A percentile compares a stretch with the other conserved stretches of the same genome.
Evolutionary conservation across 2,888 invertebrate species (phyloP).

Genomic region (Noctua janthina): DNA sequence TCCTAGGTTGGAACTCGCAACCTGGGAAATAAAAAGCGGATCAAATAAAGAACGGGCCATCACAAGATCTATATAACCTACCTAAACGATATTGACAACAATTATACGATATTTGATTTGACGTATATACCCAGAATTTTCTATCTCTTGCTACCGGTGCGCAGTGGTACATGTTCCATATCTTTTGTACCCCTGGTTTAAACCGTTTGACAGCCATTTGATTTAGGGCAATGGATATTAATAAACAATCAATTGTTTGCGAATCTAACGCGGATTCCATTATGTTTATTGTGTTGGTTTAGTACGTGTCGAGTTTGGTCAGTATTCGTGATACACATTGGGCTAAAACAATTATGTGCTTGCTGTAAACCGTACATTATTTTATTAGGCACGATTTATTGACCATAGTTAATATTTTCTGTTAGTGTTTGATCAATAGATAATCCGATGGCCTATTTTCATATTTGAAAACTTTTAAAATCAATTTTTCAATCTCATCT

Average conservation of each 20-base stretch:
- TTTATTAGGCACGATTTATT: slow-evolving; percentile 1
- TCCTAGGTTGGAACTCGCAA: background rate
- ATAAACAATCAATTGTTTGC: slow-evolving; percentile 45
- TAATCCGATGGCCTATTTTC: background rate
- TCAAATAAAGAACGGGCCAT: background rate
- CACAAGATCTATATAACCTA: background rate
- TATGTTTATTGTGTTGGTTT: slow-evolving; percentile 44
- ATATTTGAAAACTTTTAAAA: background rate
- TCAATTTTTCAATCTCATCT: background rate
- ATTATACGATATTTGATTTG: background rate
- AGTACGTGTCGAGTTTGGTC: slow-evolving; percentile 20
- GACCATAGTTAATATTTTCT: background rate
- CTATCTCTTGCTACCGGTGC: background rate
- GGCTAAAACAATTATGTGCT: slow-evolving; percentile 1
- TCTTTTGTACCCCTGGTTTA: background rate
- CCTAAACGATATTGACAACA: background rate
- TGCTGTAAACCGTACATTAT: slow-evolving; percentile 5
- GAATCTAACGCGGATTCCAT: slow-evolving; percentile 33
- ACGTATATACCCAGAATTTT: background rate
- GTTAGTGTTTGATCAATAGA: background rate
- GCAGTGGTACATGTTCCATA: background rate
- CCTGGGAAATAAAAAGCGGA: background rate
- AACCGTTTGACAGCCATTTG: slow-evolving; percentile 53
- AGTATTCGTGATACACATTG: slow-evolving; percentile 5
- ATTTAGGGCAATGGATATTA: slow-evolving; percentile 51